Evolutionary conservation across 2,797 vertebrate genomes (phyloP).

Genomic region (Onychomys leucogaster): DNA sequence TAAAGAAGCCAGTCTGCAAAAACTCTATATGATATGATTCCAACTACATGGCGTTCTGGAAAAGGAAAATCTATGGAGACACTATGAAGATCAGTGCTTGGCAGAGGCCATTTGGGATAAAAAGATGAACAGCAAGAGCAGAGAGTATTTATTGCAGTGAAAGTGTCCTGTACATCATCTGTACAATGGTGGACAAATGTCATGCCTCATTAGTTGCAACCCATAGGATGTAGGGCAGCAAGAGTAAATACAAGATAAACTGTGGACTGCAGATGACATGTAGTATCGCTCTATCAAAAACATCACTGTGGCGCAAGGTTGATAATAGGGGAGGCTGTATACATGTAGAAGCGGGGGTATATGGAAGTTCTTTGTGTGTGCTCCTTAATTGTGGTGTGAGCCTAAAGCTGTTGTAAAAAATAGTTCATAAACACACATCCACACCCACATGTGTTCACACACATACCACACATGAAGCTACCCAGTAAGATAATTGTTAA

Average conservation of each 20-base stretch:
- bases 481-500: constrained; percentile 13
- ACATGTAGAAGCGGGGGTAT: background rate
- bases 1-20: constrained; percentile 20
- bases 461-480: background rate
- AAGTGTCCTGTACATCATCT: background rate
- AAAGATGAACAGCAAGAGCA: background rate
- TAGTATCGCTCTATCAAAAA: background rate
- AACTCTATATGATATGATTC: background rate
- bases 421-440: background rate
- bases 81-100: background rate
- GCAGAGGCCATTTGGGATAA: background rate
- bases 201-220: background rate
- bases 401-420: constrained; percentile 31
- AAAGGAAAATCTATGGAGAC: background rate
- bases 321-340: background rate
- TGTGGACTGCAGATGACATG: background rate
- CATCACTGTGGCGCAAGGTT: background rate
- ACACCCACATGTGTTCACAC: background rate
- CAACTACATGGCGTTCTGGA: background rate
- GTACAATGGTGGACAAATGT: background rate
- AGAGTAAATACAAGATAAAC: background rate
- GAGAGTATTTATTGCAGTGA: background rate
- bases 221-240: background rate
- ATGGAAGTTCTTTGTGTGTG: background rate
- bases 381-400: constrained; percentile 14